These are phyloP conservation scores for Trissolcus basalis DNA, from an alignment of 1,140 invertebrate species.

Conservation along the genomic window DNA sequence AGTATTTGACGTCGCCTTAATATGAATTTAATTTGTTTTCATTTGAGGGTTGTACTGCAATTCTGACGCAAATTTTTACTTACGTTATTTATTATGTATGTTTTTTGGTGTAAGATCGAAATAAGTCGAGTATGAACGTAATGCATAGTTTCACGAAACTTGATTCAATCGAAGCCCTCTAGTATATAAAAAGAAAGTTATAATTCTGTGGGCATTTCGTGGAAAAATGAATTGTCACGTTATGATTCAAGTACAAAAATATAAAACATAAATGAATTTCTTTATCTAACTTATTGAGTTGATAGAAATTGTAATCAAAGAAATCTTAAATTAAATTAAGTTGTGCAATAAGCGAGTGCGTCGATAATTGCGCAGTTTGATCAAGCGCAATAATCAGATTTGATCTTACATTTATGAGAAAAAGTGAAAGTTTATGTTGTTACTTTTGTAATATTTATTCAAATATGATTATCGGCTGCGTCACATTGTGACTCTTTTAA, in stretches of 20 bases:
- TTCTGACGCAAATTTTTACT: conserved; percentile 50
- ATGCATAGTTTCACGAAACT: conserved; percentile 9
- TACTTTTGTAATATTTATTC: conserved; percentile 56
- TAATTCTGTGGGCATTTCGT: neutral
- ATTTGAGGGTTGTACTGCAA: conserved; percentile 45
- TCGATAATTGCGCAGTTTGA: neutral
- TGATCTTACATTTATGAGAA: conserved; percentile 53
- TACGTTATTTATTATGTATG: conserved; percentile 49
- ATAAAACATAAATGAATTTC: neutral
- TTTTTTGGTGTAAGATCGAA: conserved; percentile 53
- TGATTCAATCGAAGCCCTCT: too few species aligned
- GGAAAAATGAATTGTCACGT: neutral
- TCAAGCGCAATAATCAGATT: conserved; percentile 8
- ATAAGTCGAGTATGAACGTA: conserved; percentile 39
- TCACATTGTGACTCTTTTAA: conserved; percentile 43
- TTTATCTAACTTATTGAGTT: too few species aligned
- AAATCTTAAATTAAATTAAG: conserved; percentile 1
- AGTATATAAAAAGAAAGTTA: neutral
- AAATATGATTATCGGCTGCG: conserved; percentile 36
- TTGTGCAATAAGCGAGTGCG: conserved; percentile 40
- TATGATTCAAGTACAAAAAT: neutral
- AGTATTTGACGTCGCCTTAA: conserved; percentile 36
- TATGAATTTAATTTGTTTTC: conserved; percentile 38
- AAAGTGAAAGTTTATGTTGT: conserved; percentile 50
- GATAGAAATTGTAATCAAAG: too few species aligned